phyloP scores from a whole-genome alignment of 2,113 vertebrate genomes.

The Tringa solitaria region DNA sequence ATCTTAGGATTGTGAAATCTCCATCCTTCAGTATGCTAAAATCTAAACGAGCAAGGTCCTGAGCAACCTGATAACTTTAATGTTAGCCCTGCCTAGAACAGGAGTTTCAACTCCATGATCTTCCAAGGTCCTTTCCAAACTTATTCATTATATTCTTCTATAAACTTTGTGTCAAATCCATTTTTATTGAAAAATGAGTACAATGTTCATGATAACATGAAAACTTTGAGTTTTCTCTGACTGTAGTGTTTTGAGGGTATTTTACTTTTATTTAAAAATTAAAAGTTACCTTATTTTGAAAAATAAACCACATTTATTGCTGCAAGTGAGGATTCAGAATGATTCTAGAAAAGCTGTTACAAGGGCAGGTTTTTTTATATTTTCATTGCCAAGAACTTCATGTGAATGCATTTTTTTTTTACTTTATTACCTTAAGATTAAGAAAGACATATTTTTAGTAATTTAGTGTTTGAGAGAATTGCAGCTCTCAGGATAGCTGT shows the following conservation, averaged over 20 bases:
- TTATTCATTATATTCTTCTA: neutral
- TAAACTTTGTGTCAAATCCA: neutral
- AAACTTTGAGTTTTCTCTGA: neutral
- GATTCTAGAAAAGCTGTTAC: neutral
- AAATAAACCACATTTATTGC: neutral
- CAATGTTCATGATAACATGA: neutral
- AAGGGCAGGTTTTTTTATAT: neutral
- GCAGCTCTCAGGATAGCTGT: neutral
- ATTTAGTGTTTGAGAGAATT: neutral
- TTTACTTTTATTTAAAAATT: neutral
- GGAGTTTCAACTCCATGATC: neutral
- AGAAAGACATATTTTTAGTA: neutral
- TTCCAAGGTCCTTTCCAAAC: neutral
- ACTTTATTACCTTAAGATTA: neutral
- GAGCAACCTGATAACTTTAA: neutral
- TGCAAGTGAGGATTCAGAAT: neutral
- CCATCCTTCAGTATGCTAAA: neutral
- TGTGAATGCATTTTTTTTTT: neutral
- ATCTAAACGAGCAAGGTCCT: neutral
- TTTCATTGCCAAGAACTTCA: neutral
- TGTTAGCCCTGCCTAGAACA: neutral
- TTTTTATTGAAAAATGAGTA: neutral
- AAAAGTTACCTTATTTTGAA: neutral
- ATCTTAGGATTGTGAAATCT: neutral
- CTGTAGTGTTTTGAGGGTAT: neutral